These are phyloP conservation scores for Oxygymnocypris stewartii DNA, from an alignment of 2,113 vertebrate species.

Conservation along the genomic window DNA sequence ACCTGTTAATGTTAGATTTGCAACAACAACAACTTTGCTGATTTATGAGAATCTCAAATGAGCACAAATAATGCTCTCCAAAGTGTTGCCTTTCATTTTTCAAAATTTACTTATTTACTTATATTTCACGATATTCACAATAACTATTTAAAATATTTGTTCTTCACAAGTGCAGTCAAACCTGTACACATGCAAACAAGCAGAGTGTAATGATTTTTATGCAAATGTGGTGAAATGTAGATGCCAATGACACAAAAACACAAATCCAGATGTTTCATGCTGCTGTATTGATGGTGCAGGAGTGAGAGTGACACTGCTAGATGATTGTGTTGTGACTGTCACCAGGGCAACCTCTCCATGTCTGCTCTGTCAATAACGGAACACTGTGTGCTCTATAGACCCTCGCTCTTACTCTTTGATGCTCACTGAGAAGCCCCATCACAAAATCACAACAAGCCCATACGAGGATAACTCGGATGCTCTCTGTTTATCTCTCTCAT, in stretches of 20 bases:
- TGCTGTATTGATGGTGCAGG: conserved; percentile 13
- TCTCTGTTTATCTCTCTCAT: not conserved
- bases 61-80: not conserved
- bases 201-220: not conserved
- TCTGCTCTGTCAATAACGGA: conserved; percentile 5
- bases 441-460: not conserved
- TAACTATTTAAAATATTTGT: too few species aligned
- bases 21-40: not conserved
- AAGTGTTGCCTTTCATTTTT: not conserved
- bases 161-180: not conserved
- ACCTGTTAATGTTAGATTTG: not conserved
- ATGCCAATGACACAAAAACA: conserved; percentile 37
- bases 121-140: not conserved
- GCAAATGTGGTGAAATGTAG: not conserved
- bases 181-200: not conserved
- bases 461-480: not conserved
- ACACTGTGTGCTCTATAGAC: conserved; percentile 14
- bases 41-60: not conserved
- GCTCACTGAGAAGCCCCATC: not conserved
- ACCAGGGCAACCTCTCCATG: conserved; percentile 11
- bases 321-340: conserved; percentile 10
- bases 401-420: not conserved
- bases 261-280: conserved; percentile 22
- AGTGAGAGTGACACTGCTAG: not conserved
- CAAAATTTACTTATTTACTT: not conserved